Evolutionary conservation across 2,797 vertebrate genomes (phyloP), one percentile per base, ranked within the genome.

Genomic region (Sebastes minor): DNA sequence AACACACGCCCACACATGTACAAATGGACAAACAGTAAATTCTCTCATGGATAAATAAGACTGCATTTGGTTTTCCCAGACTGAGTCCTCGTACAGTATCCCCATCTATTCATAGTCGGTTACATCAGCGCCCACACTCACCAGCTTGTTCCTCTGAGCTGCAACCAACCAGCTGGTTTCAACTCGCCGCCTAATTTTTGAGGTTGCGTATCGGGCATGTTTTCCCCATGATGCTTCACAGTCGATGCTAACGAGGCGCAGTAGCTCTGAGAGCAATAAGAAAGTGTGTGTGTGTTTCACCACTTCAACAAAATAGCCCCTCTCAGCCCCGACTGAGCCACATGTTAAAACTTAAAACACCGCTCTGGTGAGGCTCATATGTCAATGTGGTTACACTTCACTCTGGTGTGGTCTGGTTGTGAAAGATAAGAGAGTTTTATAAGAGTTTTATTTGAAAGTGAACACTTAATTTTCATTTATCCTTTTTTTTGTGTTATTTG

Each of bases 21-120:
- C 35, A 71, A 59, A 76, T 55, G 38, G 72, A 53, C 69, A 55
- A 84, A 81, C 27, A 30, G 49, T 35, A 62, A 60, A 74, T 78
- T 71, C 35, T 66, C 7, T 30, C 33, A 8, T 56, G 61, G 38
- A 81, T 77, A 78, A 80, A 80, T 38, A 20, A 67, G 59, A 71
- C 42, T 30, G 57, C 55, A 18, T 74, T 66, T 74, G 73, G 25
- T 77, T 81, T 59, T 63, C 65, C 25, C 12, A 49, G 78, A 68
- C 75, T 55, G 61, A 27, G 38, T 74, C 67, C 63, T 76, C 12
- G 68, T 82, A 80, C 81, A 83, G 69, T 77, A 81, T 71, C 60
- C 80, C 71, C 28, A 30, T 90, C 81, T 94, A 89, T 91, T 92
- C 82, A 87, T 90, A 86, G 88, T 55, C 2, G 0, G 55, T 89